These are phyloP conservation scores for Leptarthrus brevirostris DNA, from an alignment of 2,888 invertebrate species.

Conservation along the genomic window DNA sequence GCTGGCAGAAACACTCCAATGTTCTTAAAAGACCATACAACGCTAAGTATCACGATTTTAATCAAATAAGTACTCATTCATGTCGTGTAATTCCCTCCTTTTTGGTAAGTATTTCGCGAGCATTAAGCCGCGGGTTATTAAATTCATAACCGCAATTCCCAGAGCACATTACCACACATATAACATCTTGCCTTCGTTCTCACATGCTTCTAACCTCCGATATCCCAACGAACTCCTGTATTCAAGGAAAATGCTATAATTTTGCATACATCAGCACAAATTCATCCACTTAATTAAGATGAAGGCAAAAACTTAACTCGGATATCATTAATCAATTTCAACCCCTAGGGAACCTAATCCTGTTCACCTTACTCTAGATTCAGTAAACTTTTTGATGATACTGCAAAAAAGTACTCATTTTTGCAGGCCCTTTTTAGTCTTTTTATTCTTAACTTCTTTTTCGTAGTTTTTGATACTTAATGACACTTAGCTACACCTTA, in stretches of 20 bases:
- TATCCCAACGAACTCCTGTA: neutral
- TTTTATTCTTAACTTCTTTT: slow-evolving; percentile 14
- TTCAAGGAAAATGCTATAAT: slow-evolving; percentile 12
- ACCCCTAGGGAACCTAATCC: neutral
- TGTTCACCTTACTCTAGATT: neutral
- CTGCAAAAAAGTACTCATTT: slow-evolving; percentile 23
- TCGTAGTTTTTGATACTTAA: neutral
- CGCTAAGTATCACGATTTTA: neutral
- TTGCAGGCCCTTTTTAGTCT: slow-evolving; percentile 7
- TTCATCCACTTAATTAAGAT: slow-evolving; percentile 47
- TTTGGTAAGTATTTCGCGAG: slow-evolving; percentile 9
- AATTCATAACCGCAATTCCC: slow-evolving; percentile 28
- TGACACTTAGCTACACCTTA: neutral
- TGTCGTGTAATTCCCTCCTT: neutral
- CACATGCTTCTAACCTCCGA: neutral
- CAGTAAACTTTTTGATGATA: slow-evolving; percentile 29
- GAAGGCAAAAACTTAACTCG: slow-evolving; percentile 42
- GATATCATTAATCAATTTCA: slow-evolving; percentile 47
- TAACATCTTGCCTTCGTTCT: neutral
- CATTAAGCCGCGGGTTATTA: slow-evolving; percentile 24
- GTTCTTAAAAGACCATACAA: neutral
- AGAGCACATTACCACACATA: slow-evolving; percentile 7
- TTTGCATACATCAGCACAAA: slow-evolving; percentile 46
- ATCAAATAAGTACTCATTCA: slow-evolving; percentile 20
- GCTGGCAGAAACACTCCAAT: too few relatives aligned